Conservation (phyloP, 2,113 vertebrate genomes). For the Thunnus maccoyii region DNA sequence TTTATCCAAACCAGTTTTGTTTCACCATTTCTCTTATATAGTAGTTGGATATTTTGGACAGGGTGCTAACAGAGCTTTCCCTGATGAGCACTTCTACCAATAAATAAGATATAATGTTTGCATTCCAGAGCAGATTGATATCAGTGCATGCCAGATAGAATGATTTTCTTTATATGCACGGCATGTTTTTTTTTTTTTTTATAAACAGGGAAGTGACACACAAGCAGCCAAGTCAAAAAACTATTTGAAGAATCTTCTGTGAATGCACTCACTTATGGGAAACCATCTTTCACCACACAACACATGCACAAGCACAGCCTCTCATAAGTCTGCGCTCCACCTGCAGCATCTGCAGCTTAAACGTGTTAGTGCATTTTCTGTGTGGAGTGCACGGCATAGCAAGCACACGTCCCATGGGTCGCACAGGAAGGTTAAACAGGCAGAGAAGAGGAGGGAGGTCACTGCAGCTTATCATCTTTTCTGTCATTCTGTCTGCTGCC, state of each 20-base stretch:
- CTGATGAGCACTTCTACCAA: background rate
- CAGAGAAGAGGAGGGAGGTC: conserved; percentile 59
- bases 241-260: background rate
- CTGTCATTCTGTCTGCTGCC: conserved; percentile 60
- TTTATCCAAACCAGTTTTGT: background rate
- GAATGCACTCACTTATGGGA: conserved; percentile 11
- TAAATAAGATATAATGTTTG: background rate
- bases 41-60: no score
- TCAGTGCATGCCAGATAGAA: background rate
- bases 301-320: background rate
- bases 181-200: background rate
- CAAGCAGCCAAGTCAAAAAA: background rate
- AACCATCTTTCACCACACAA: conserved; percentile 19
- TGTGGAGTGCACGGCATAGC: conserved; percentile 39
- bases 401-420: conserved; percentile 53
- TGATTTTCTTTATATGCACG: background rate
- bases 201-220: background rate
- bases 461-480: conserved; percentile 67
- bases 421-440: conserved; percentile 69
- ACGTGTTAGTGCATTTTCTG: conserved; percentile 28
- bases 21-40: no score
- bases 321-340: conserved; percentile 8
- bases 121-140: background rate
- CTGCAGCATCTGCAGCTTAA: conserved; percentile 31
- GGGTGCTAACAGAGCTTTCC: no score